A percentile compares a stretch with the other conserved stretches of the same genome.
phyloP scores from a whole-genome alignment of 2,888 invertebrate genomes.

The Agrochola lychnidis region DNA sequence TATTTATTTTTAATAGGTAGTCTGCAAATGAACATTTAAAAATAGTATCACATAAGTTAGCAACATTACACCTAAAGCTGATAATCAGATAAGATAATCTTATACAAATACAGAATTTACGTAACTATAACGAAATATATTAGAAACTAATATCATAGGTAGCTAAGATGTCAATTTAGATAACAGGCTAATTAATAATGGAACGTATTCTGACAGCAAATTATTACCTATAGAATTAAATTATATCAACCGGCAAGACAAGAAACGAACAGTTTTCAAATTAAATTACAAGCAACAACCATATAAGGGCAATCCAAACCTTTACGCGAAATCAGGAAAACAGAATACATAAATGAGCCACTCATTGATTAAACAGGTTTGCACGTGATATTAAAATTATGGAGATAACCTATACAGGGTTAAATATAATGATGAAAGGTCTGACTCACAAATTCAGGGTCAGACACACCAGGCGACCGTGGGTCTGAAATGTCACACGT shows the following conservation, averaged over 20 bases:
- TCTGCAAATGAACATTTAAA: background rate
- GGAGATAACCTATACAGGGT: slow-evolving; percentile 64
- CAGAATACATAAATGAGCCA: slow-evolving; percentile 46
- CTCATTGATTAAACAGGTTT: slow-evolving; percentile 48
- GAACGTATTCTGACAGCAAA: slow-evolving; percentile 1
- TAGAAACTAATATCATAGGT: background rate
- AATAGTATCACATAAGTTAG: background rate
- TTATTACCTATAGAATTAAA: background rate
- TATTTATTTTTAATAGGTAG: background rate
- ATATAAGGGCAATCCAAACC: slow-evolving; percentile 13
- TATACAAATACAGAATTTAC: background rate
- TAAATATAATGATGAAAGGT: slow-evolving; percentile 61
- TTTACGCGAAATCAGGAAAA: slow-evolving; percentile 23
- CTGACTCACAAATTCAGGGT: slow-evolving; percentile 74
- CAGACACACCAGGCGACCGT: slow-evolving; percentile 73
- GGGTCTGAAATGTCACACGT: slow-evolving; percentile 72
- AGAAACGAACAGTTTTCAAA: slow-evolving; percentile 1
- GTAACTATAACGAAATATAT: background rate
- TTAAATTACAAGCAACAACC: slow-evolving; percentile 13
- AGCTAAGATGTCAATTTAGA: background rate
- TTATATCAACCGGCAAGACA: background rate
- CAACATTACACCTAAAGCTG: background rate
- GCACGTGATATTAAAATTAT: slow-evolving; percentile 50
- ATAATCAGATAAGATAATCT: background rate
- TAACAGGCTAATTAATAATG: slow-evolving; percentile 11